Evolutionary conservation across 1,140 invertebrate genomes (phyloP), one percentile per base, ranked within the genome.

Genomic region (Brachionus paranguensis): DNA sequence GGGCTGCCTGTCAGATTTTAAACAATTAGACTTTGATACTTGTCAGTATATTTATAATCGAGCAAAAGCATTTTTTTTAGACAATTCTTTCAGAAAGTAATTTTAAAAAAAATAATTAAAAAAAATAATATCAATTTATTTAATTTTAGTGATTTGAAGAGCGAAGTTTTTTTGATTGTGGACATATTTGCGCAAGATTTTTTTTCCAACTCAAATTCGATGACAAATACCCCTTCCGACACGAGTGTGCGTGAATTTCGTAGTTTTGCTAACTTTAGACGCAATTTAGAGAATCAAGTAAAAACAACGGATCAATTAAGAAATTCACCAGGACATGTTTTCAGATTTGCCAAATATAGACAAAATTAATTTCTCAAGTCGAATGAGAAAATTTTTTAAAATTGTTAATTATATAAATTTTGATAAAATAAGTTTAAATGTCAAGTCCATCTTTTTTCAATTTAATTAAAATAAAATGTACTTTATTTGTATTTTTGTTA

Each of bases 81-180:
- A 76, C 12, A 76, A 12, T 11, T 27, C 43, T 24, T 47, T 76
- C 7, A 76, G 50, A 29, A 11, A 29, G 72, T 76, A 72, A 41
- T 24, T 29, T 50, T 50, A 5, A 24, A 50, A 27, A 76, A 27
- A 4, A 0, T 0, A 37, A 6, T 37, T 7, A 5, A 6, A 14
- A 20, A 37, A 12, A 10, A 14, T 7, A 74, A 74, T 50, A 45
- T 76, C 1, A 11, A 47, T 29, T 20, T 20, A 12, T 76, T 47
- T 50, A 20, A 24, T 76, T 27, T 53, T 76, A 76, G 72, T 24
- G 72, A 76, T 47, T 27, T 76, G 14, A 76, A 76, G 50, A 47
- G 4, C 50, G 43, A 76, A 5, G 24, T 27, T 50, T 76, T 76
- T 76, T 14, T 76, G 43, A 76, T 76, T 76, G 45, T 76, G 7